Evolutionary conservation across 2,113 vertebrate genomes (phyloP), one percentile per base, ranked within the genome.

Genomic region (Azemiops feae): DNA sequence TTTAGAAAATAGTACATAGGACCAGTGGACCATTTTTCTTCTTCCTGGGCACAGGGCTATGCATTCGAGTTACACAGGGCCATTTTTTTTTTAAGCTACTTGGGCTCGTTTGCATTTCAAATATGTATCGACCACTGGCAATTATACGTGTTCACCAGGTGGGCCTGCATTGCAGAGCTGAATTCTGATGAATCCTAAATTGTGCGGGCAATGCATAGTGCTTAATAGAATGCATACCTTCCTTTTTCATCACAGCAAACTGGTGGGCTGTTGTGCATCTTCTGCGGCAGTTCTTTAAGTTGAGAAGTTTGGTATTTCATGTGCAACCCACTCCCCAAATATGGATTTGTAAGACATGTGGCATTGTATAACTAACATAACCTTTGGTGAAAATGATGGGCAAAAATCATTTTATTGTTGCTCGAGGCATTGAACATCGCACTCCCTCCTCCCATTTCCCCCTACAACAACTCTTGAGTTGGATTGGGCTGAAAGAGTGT

Each of bases 91-190:
- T 14, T 7, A 22, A 39, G 89, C 87, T 89, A 5, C 20, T 47
- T 57, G 53, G 10, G 7, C 55, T 89, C 39, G 22, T 86, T 93
- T 90, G 53, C 74, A 93, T 60, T 93, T 54, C 54, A 90, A 60
- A 90, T 90, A 8, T 4, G 43, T 69, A 92, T 92, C 20, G 23
- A 60, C 69, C 30, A 34, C 54, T 89, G 87, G 34, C 25, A 4
- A n/a, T 39, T 88, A 11, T 74, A 25, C 3, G 5, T 6, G 8
- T 92, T 53, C 53, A 88, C 53, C 50, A 81, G 87, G 16, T 74
- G n/a, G 50, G 69, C 86, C 91, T 89, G 87, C 91, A 88, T 55
- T 92, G 87, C 86, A 88, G 91, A 52, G 86, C 87, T 88, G 18
- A 34, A 88, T 50, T 52, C 34, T 55, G 50, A 69, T 54, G 91